A percentile compares a stretch with the other conserved stretches of the same genome.
phyloP scores from a whole-genome alignment of 2,113 vertebrate genomes.

The Hippocampus mohnikei region DNA sequence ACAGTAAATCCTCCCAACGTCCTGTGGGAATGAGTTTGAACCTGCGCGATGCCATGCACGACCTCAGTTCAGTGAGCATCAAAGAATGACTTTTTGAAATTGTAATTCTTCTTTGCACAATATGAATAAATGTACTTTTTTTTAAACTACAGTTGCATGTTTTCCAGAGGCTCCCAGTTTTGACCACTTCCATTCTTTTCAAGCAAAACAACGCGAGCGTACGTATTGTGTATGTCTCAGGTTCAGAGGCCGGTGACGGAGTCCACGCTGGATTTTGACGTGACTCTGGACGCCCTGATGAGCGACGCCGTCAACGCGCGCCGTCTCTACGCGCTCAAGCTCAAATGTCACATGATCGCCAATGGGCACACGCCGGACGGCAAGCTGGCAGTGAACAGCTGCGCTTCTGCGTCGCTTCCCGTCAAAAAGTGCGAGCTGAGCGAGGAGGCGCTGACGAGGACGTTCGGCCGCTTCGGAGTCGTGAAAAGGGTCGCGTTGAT shows the following conservation, averaged over 20 bases:
- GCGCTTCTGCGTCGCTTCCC: background rate
- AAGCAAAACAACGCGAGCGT: background rate
- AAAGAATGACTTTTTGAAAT: no score
- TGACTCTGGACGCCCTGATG: conserved; percentile 70
- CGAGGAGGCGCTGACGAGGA: conserved; percentile 65
- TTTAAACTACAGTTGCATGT: background rate
- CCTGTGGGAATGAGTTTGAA: no score
- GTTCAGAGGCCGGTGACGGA: conserved; percentile 79
- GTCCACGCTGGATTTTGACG: conserved; percentile 75
- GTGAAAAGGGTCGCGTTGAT: conserved; percentile 71
- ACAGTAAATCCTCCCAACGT: no score
- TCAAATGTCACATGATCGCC: background rate
- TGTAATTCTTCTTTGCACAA: no score
- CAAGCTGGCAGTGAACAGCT: background rate
- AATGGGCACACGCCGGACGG: conserved; percentile 23
- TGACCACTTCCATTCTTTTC: no score
- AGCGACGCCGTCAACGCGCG: conserved; percentile 69
- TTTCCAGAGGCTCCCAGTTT: no score
- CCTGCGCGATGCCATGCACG: no score
- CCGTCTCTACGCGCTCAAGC: conserved; percentile 70
- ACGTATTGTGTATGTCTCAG: conserved; percentile 51
- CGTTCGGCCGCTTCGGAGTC: conserved; percentile 67
- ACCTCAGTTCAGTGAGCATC: no score
- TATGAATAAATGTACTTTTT: no score
- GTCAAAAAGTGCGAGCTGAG: conserved; percentile 46